phyloP scores from a whole-genome alignment of 2,888 invertebrate genomes.

The Cantharis rufa region DNA sequence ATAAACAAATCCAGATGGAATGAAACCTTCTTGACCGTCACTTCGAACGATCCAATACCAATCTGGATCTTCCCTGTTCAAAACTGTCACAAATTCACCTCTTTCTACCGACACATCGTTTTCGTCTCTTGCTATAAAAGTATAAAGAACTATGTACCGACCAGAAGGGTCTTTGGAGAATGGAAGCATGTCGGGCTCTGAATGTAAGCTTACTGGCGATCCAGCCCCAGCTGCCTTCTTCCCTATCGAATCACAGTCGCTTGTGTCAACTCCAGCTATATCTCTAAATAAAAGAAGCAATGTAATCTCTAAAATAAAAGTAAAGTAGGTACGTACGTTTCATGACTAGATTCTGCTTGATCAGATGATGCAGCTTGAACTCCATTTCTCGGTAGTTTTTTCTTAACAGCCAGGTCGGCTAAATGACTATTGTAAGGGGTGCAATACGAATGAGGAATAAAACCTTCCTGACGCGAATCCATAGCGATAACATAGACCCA shows the following conservation, averaged over 20 bases:
- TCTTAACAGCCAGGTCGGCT: slow-evolving; percentile 82
- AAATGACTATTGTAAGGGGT: slow-evolving; percentile 80
- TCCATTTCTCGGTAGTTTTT: slow-evolving; percentile 79
- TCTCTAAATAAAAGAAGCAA: slow-evolving; percentile 39
- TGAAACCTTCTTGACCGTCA: slow-evolving; percentile 93
- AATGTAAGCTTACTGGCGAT: slow-evolving; percentile 58
- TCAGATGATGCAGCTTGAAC: slow-evolving; percentile 59
- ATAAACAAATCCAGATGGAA: slow-evolving; percentile 92
- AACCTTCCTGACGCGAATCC: slow-evolving; percentile 88
- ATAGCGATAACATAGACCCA: slow-evolving; percentile 96
- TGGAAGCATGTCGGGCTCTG: slow-evolving; percentile 67
- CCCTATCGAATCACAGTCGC: slow-evolving; percentile 66
- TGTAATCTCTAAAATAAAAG: neutral
- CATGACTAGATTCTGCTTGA: slow-evolving; percentile 63
- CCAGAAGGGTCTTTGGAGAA: slow-evolving; percentile 85
- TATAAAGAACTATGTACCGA: slow-evolving; percentile 88
- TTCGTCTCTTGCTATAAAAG: slow-evolving; percentile 90
- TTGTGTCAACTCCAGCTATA: slow-evolving; percentile 58
- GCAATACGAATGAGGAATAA: slow-evolving; percentile 93
- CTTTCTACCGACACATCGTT: slow-evolving; percentile 92
- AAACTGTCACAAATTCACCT: slow-evolving; percentile 94
- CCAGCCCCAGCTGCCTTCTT: slow-evolving; percentile 58
- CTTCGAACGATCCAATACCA: slow-evolving; percentile 96
- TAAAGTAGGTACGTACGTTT: slow-evolving; percentile 53
- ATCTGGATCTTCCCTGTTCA: slow-evolving; percentile 93